Evolutionary conservation across 2,113 vertebrate species (phyloP), one percentile per base, ranked within the genome.

Genomic region (Ageneiosus marmoratus): DNA sequence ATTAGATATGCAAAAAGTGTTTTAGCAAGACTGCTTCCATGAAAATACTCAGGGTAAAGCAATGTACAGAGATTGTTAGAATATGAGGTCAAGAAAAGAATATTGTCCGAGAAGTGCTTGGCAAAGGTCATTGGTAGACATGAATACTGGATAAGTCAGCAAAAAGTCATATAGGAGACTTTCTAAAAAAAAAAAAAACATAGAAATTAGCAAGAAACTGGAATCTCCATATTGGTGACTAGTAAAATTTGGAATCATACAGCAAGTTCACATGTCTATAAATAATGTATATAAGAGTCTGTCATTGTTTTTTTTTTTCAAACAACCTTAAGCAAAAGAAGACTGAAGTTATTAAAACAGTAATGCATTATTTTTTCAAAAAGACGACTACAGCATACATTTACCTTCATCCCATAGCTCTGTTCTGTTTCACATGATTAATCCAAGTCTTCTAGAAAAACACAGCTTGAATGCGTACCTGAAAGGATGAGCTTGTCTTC

Each of bases 51-150:
- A 48, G 11, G 48, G 70, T 50, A 13, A n/a, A 34, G 37, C 3
- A n/a, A 73, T 24, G 5, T 27, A 50, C 44, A 46, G 44, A 51
- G 15, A 32, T 74, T 3, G 12, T 72, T 50, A 29, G 18, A 46
- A 24, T 58, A 48, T 80, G 11, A 56, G 46, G 27, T 10, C 22
- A 50, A 27, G 4, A 72, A 81, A 96, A 98, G 97, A 97, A 99
- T 99, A 99, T 98, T 98, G 96, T 89, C 95, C 95, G 81, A 99
- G 91, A 83, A 99, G 94, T 48, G 98, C 97, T 92, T 98, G 97
- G 88, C 97, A 99, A 89, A 99, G 92, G 92, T 99, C 97, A 84
- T 94, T 95, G 0, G 96, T 97, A 0, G 97, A 97, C 98, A 99
- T 98, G 93, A 98, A 98, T 82, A 99, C 96, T 0, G 96, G 96